These are phyloP conservation scores for Thaumetopoea pityocampa DNA, from an alignment of 1,140 invertebrate genomes.

Conservation along the genomic window DNA sequence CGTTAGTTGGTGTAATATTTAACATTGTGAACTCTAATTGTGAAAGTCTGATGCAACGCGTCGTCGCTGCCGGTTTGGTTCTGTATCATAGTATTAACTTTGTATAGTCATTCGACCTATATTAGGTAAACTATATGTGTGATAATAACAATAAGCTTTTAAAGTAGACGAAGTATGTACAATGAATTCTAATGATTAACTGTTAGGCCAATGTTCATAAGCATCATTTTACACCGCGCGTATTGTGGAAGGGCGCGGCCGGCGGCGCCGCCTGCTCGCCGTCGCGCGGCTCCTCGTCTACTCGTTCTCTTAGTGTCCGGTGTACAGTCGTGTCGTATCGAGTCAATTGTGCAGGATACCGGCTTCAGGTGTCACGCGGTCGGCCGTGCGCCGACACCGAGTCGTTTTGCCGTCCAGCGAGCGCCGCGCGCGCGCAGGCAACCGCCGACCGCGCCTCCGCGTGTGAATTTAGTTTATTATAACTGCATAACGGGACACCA, in stretches of 20 bases:
- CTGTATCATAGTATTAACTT: constrained; percentile 51
- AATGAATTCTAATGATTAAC: constrained; percentile 67
- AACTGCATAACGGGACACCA: constrained; percentile 59
- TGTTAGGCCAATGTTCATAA: constrained; percentile 71
- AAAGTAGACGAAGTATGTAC: constrained; percentile 70
- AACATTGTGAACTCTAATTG: constrained; percentile 24
- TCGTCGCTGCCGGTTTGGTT: constrained; percentile 26
- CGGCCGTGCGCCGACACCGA: constrained; percentile 27
- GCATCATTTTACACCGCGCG: constrained; percentile 75
- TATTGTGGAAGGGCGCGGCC: too few species aligned
- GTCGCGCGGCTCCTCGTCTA: constrained; percentile 11
- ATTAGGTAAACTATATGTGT: constrained; percentile 63
- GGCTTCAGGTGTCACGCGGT: constrained; percentile 7
- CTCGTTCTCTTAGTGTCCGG: constrained; percentile 18
- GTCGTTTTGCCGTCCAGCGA: constrained; percentile 68
- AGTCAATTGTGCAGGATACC: constrained; percentile 14
- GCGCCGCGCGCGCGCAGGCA: constrained; percentile 33
- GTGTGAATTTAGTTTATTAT: constrained; percentile 41
- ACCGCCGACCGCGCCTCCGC: constrained; percentile 36
- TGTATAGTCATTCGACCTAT: constrained; percentile 66
- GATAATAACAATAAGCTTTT: constrained; percentile 73
- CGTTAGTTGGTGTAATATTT: constrained; percentile 22
- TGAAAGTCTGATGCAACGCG: constrained; percentile 42
- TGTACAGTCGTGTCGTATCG: constrained; percentile 10
- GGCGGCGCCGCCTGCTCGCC: too few species aligned